phyloP scores from a whole-genome alignment of 2,888 invertebrate species.

The Lithophane leautieri region DNA sequence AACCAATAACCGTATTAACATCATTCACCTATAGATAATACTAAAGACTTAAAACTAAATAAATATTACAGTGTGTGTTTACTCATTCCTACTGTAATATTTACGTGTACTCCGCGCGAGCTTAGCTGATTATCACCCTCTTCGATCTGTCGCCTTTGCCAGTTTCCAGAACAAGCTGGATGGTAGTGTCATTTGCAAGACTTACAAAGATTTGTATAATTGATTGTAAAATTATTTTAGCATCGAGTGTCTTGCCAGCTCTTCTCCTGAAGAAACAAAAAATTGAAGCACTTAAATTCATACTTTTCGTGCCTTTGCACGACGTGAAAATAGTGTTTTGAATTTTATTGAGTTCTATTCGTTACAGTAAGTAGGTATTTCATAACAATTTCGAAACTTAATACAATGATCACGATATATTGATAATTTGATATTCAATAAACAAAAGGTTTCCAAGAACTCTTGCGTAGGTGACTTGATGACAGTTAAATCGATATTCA shows the following conservation, averaged over 20 bases:
- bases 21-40: neutral
- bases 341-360: neutral
- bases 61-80: too few species aligned
- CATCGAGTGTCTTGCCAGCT: neutral
- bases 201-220: neutral
- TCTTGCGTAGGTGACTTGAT: constrained; percentile 48
- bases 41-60: too few species aligned
- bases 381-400: neutral
- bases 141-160: too few species aligned
- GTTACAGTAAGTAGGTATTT: constrained; percentile 4
- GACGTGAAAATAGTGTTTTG: constrained; percentile 1
- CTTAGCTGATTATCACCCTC: too few species aligned
- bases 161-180: too few species aligned
- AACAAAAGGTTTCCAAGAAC: constrained; percentile 41
- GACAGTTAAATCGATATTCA: constrained; percentile 57
- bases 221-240: neutral
- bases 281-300: too few species aligned
- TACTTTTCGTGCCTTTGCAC: too few species aligned
- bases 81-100: too few species aligned
- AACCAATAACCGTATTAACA: neutral
- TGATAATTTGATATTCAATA: constrained; percentile 17
- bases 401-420: constrained; percentile 17
- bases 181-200: too few species aligned
- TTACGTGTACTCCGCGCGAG: too few species aligned
- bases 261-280: too few species aligned